phyloP scores from a whole-genome alignment of 1,140 invertebrate species.

The Conus ventricosus region DNA sequence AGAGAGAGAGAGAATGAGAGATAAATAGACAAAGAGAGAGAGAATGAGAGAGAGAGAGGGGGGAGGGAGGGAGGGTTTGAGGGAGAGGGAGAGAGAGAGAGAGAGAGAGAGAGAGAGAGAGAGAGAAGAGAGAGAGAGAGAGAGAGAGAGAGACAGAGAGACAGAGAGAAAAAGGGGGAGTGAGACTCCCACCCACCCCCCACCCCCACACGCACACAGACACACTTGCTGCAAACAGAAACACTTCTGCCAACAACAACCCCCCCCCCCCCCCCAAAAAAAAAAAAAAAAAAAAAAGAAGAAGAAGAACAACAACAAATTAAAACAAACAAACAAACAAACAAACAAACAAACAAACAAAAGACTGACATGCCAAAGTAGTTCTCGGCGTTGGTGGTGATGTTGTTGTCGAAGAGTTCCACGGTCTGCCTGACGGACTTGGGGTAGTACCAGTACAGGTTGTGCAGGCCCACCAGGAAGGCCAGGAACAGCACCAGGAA shows the following conservation, averaged over 20 bases:
- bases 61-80: too few relatives aligned
- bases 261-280: neutral
- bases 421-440: constrained; percentile 85
- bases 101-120: neutral
- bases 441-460: constrained; percentile 96
- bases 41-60: too few relatives aligned
- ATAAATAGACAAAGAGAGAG: too few relatives aligned
- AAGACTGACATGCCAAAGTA: constrained; percentile 68
- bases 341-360: neutral
- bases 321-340: neutral
- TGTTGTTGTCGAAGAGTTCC: constrained; percentile 55
- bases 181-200: too few relatives aligned
- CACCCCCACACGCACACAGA: too few relatives aligned
- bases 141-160: neutral
- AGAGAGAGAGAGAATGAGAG: too few relatives aligned
- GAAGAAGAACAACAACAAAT: too few relatives aligned
- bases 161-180: too few relatives aligned
- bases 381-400: constrained; percentile 59
- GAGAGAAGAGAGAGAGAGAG: neutral
- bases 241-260: too few relatives aligned
- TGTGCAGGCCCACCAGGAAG: constrained; percentile 95
- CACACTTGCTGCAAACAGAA: too few relatives aligned
- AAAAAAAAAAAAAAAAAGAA: neutral
- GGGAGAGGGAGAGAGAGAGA: too few relatives aligned
- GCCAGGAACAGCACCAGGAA: constrained; percentile 95